Base-by-base conservation (phyloP, 2,888 invertebrate genomes). In the Augiades crinisus region DNA sequence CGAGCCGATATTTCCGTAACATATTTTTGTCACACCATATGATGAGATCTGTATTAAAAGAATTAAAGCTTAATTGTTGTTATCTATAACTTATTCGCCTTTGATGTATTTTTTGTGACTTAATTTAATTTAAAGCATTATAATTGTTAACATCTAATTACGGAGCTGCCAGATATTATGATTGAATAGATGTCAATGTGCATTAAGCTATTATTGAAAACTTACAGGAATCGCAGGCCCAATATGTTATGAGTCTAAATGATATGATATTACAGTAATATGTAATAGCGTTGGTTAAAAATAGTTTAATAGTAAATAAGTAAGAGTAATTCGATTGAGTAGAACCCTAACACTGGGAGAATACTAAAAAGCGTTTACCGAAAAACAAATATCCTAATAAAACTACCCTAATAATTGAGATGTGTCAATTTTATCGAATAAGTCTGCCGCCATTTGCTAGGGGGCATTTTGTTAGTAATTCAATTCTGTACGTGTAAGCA, bases 341-440 rank as follows among this genome's bases (percentile, higher is more conserved):
- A 12, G n/a, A 6, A 21, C 24, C 17, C 21, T 34, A 34, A 12
- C 16, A 49, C 34, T 40, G 49, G 41, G 34, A 34, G 24, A 41
- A 41, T 33, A 17, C 21, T 49, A 33, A 34, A 24, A 47, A 47
- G 21, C 38, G 19, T 24, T 14, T 30, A 31, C 19, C 13, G 46
- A 46, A 41, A 47, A 14, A 31, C 19, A 30, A 40, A 40, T 37
- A 16, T n/a, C 21, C 31, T 47, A 40, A 27, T 40, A 40, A 31
- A 40, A 36, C 30, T 37, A 47, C 22, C 13, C 37, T 47, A 47
- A 31, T 47, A 47, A 47, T 47, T 40, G 38, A 33, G 31, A 33
- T 22, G 37, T 40, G 30, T 44, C 19, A 10, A 16, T 13, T 33
- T 44, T 40, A 47, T 47, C n/a, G 19, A 47, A 21, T 27, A 38